Evolutionary conservation across 2,113 vertebrate genomes (phyloP), one percentile per base, ranked within the genome.

Genomic region (Ploceus nigricollis): DNA sequence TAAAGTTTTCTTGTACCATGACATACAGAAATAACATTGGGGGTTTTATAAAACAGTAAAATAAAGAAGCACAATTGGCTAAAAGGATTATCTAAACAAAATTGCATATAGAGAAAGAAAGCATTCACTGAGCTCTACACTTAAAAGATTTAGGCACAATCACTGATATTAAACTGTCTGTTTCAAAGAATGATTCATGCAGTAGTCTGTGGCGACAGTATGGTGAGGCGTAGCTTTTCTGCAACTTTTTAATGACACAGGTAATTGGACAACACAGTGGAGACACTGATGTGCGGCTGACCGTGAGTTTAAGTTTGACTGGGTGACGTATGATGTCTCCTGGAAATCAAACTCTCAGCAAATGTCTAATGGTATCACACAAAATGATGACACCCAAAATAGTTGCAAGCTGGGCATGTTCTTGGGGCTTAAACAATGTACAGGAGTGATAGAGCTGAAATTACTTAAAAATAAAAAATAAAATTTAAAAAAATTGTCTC

Each of bases 361-460:
- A 66, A 61, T 30, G 23, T 53, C 57, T 65, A 53, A 37, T 7
- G 17, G 15, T 42, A 13, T 44, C 45, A 42, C 25, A 76, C 8
- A 77, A 86, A 90, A 19, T 2, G 4, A 58, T 23, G 16, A 0
- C 18, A 9, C 27, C 35, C 0, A 0, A 42, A 80, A 78, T 44
- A 45, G 4, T 18, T 58, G 27, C 0, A 21, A 80, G 30, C 7
- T 79, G 25, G 37, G 3, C 0, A 0, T 33, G 22, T 45, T 79
- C 65, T 69, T 45, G 11, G 42, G 16, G 5, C 8, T 89, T 75
- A 39, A 58, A n/a, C 28, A 57, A 31, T 5, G 6, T 31, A 30
- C 3, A 22, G 30, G 6, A 56, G 6, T 31, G 10, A 57, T 18
- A 42, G 20, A 33, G 30, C 8, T 61, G 37, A 65, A 79, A 77